phyloP scores from a whole-genome alignment of 2,888 invertebrate genomes.

The Tetranychus truncatus region DNA sequence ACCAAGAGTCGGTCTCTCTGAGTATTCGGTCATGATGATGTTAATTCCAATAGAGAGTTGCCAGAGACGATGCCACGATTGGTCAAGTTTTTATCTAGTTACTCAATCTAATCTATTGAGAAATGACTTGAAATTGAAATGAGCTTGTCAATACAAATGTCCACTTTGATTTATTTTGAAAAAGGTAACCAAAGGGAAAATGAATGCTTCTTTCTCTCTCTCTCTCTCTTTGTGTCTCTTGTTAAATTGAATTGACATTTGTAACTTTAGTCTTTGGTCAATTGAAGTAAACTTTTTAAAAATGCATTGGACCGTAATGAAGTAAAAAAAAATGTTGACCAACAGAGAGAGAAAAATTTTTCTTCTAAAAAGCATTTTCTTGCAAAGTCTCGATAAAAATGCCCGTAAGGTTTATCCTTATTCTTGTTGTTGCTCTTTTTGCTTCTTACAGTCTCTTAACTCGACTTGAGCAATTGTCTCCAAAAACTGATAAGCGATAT shows the following conservation, averaged over 20 bases:
- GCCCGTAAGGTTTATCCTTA: too few relatives aligned
- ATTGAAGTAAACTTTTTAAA: not conserved
- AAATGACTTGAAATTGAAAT: too few relatives aligned
- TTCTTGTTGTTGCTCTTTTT: too few relatives aligned
- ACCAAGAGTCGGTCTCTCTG: constrained; percentile 52
- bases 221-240: too few relatives aligned
- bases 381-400: not conserved
- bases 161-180: too few relatives aligned
- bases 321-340: not conserved
- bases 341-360: not conserved
- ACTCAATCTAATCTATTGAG: too few relatives aligned
- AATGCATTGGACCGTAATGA: not conserved
- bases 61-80: constrained; percentile 54
- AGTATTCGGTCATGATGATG: constrained; percentile 53
- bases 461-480: not conserved
- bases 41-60: constrained; percentile 69
- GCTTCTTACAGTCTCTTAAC: not conserved
- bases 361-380: not conserved
- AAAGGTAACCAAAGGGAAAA: too few relatives aligned
- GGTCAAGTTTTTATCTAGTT: constrained; percentile 45
- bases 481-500: not conserved
- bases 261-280: too few relatives aligned
- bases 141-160: too few relatives aligned
- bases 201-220: too few relatives aligned
- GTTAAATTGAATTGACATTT: too few relatives aligned